Percentiles rank a stretch among this genome's conserved stretches.
phyloP scores from a whole-genome alignment of 2,113 vertebrate genomes.

The Chaetura pelagica region DNA sequence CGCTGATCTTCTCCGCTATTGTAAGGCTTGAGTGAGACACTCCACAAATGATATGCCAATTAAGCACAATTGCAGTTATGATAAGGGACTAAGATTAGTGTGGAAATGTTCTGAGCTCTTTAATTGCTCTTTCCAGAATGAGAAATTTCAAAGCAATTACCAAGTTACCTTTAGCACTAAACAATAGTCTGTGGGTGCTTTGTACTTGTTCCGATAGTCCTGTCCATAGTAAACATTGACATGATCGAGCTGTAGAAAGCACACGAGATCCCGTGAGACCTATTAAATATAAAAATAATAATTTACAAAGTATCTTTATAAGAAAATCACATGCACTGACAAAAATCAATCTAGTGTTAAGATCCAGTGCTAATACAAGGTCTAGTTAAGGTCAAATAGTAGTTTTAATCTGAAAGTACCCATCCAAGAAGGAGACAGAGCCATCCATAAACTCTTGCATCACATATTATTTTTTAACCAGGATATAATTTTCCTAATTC shows the following conservation, averaged over 20 bases:
- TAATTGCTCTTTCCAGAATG: neutral
- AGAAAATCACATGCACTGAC: neutral
- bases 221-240: conserved; percentile 98
- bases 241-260: conserved; percentile 96
- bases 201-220: conserved; percentile 97
- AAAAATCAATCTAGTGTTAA: neutral
- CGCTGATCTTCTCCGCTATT: neutral
- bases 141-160: neutral
- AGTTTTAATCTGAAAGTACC: neutral
- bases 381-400: neutral
- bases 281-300: conserved; percentile 41
- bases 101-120: neutral
- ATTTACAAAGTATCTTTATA: neutral
- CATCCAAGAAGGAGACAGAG: neutral
- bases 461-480: neutral
- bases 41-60: neutral
- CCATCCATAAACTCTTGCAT: neutral
- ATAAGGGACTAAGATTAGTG: neutral
- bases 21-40: neutral
- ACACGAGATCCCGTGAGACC: conserved; percentile 95
- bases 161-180: conserved; percentile 90
- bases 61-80: neutral
- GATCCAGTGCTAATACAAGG: neutral
- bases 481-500: neutral
- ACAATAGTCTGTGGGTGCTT: conserved; percentile 96